These are phyloP conservation scores for Plagiodera versicolora DNA, from an alignment of 2,888 invertebrate species.

Conservation along the genomic window DNA sequence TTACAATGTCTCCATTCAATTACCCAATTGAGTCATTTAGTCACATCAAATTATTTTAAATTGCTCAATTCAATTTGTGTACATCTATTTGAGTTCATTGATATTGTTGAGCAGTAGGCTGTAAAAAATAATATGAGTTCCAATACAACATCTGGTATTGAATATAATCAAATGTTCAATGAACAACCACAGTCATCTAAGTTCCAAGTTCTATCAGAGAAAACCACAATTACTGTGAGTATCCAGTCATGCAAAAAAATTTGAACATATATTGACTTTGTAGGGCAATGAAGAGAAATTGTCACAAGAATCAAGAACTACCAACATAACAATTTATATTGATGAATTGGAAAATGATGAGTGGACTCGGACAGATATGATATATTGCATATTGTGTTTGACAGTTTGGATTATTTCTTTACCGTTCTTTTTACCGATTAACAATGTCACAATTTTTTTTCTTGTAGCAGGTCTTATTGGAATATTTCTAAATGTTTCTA, in stretches of 20 bases:
- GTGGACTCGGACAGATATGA: not conserved
- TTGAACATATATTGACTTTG: not conserved
- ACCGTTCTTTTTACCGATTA: not conserved
- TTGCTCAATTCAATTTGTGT: not conserved
- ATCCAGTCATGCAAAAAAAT: not conserved
- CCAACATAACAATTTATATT: not conserved
- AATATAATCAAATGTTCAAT: not conserved
- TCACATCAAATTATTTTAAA: not conserved
- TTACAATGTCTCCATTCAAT: too few relatives aligned
- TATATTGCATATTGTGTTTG: not conserved
- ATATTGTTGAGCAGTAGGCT: too few relatives aligned
- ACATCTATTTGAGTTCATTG: not conserved
- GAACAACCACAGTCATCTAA: not conserved
- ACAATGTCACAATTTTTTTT: not conserved
- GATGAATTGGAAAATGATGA: not conserved
- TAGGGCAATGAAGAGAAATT: not conserved
- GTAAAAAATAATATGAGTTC: not conserved
- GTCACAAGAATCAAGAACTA: not conserved
- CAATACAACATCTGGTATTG: not conserved
- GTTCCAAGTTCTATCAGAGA: not conserved
- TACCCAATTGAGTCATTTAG: slow-evolving; percentile 2
- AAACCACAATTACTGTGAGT: not conserved
- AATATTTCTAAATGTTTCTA: not conserved
- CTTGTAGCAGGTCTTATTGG: not conserved
- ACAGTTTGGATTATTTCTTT: not conserved